Conservation (phyloP, 2,888 invertebrate species). For the Trichopoda pennipes region DNA sequence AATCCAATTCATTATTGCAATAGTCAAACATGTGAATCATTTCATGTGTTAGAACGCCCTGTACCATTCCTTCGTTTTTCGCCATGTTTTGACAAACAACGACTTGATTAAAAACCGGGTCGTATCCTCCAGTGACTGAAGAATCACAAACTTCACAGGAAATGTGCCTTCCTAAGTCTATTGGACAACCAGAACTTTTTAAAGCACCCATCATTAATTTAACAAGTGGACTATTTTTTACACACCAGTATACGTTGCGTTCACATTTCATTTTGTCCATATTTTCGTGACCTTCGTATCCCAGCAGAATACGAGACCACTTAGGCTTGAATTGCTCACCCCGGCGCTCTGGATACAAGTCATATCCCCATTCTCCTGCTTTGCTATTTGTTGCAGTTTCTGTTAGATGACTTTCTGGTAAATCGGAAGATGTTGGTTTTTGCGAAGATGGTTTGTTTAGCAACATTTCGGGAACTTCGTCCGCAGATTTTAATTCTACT, state of each 20-base stretch:
- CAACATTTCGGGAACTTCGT: slow-evolving; percentile 40
- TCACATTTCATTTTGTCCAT: slow-evolving; percentile 90
- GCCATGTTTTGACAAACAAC: slow-evolving; percentile 95
- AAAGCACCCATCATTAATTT: slow-evolving; percentile 93
- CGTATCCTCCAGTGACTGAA: slow-evolving; percentile 93
- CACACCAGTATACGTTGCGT: slow-evolving; percentile 86
- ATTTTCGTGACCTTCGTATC: slow-evolving; percentile 86
- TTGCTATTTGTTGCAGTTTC: slow-evolving; percentile 2
- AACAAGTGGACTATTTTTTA: slow-evolving; percentile 89
- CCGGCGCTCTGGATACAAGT: slow-evolving; percentile 91
- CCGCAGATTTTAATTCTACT: slow-evolving; percentile 56
- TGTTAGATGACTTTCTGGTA: neutral
- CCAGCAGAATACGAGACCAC: slow-evolving; percentile 83
- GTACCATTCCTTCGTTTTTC: slow-evolving; percentile 85
- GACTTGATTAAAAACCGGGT: slow-evolving; percentile 82
- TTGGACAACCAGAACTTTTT: slow-evolving; percentile 84
- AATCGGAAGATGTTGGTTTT: neutral
- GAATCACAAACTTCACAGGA: slow-evolving; percentile 94
- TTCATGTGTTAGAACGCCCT: slow-evolving; percentile 93
- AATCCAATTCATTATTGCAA: slow-evolving; percentile 93
- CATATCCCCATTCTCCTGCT: slow-evolving; percentile 85
- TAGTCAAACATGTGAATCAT: slow-evolving; percentile 98
- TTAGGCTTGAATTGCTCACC: slow-evolving; percentile 83
- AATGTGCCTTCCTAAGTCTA: slow-evolving; percentile 93
- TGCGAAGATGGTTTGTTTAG: neutral